phyloP scores from a whole-genome alignment of 2,797 vertebrate species.

The Carduelis carduelis region DNA sequence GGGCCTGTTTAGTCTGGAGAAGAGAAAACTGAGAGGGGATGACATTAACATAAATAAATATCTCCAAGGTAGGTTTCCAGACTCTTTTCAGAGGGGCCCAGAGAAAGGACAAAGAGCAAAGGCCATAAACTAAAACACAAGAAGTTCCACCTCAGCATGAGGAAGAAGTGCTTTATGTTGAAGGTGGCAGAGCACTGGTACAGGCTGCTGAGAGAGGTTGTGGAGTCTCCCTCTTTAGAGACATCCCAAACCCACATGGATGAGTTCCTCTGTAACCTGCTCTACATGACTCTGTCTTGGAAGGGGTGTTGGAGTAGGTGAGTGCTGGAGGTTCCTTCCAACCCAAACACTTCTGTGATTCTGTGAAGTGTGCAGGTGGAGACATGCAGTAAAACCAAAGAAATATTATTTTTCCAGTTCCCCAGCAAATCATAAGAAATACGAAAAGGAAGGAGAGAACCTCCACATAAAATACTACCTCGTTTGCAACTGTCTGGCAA shows the following conservation, averaged over 20 bases:
- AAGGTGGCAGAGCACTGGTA: neutral
- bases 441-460: neutral
- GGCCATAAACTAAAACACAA: neutral
- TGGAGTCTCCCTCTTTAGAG: neutral
- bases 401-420: neutral
- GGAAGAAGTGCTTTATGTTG: neutral
- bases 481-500: neutral
- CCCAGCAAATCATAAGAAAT: neutral
- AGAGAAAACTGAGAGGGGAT: neutral
- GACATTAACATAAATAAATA: neutral
- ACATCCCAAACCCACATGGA: neutral
- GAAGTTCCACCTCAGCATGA: neutral
- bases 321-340: neutral
- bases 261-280: neutral
- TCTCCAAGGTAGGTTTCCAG: neutral
- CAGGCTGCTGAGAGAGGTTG: fast-evolving
- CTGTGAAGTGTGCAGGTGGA: neutral
- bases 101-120: neutral
- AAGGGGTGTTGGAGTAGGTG: neutral
- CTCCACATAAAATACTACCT: neutral
- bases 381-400: neutral
- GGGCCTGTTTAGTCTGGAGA: neutral
- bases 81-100: neutral
- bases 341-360: neutral
- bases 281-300: fast-evolving